Evolutionary conservation across 2,888 invertebrate genomes (phyloP), one percentile per base, ranked within the genome.

Genomic region (Andrena fulva): DNA sequence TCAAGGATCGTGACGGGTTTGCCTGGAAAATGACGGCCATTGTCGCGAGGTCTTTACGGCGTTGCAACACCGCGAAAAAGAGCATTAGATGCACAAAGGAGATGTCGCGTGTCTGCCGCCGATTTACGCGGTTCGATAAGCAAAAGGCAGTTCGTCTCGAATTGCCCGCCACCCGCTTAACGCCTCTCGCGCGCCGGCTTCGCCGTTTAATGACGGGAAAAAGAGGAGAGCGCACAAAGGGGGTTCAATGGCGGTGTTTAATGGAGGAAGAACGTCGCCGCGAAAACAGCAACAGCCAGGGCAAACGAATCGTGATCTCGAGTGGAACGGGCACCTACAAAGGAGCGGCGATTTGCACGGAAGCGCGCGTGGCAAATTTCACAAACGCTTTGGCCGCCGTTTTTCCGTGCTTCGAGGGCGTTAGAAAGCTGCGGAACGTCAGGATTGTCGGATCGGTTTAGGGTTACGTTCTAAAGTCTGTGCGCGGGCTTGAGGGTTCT

Each of bases 91-190:
- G 31, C 24, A 48, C 56, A 56, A 64, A 69, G 59, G 29, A n/a
- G 56, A 42, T 70, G 48, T 78, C 63, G 52, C 66, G 56, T 59
- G 69, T 52, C 42, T 66, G 50, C 35, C n/a, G 64, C n/a, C 70
- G 71, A 63, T 77, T 64, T 48, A 31, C 59, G 71, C 24, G 70
- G 50, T 56, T 66, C 77, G 79, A 79, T 76, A 76, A 79, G 76
- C 76, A 76, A 52, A 60, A 69, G 48, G 54, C 68, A 24, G 69
- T 59, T 64, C 68, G 64, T 35, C 59, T 27, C 29, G 64, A 66
- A 76, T 79, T 29, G 52, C n/a, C 20, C 52, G 29, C 29, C 27
- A 7, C 20, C 20, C 10, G 56, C 56, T 56, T 56, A 24, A 20
- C 52, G n/a, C 52, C 20, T 8, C 56, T 56, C 56, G 27, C 27